Percentiles rank a stretch among this genome's conserved stretches.
These are phyloP conservation scores for Aspidiotus rigidus DNA, from an alignment of 2,888 invertebrate genomes.

Conservation along the genomic window DNA sequence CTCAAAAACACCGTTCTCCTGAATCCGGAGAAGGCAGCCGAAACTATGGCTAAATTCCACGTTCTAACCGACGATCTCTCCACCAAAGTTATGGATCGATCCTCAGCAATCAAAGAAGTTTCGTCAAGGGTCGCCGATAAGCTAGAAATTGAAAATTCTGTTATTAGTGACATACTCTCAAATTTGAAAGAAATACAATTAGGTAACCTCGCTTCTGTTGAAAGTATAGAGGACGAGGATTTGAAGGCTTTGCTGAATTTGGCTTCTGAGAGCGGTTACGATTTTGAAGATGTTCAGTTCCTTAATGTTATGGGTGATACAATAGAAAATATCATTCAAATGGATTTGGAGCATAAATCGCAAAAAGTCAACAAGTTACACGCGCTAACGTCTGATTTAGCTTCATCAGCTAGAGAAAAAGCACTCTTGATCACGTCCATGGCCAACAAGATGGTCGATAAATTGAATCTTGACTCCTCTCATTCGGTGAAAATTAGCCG, in stretches of 20 bases:
- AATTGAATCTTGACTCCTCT: slow-evolving; percentile 43
- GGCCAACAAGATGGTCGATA: slow-evolving; percentile 40
- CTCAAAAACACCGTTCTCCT: background rate
- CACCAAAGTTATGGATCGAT: background rate
- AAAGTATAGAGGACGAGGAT: slow-evolving; percentile 37
- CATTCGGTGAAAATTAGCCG: slow-evolving; percentile 46
- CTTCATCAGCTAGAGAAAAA: background rate
- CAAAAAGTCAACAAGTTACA: slow-evolving; percentile 6
- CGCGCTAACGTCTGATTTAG: slow-evolving; percentile 3
- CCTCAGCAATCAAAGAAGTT: background rate
- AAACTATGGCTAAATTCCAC: slow-evolving; percentile 1
- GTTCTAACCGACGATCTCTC: slow-evolving; percentile 1
- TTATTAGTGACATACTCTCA: background rate
- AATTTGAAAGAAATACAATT: background rate
- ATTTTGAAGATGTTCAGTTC: background rate
- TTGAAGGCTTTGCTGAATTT: slow-evolving; percentile 17
- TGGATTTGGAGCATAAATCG: slow-evolving; percentile 6
- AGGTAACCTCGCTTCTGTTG: slow-evolving; percentile 47
- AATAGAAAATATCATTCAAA: slow-evolving; percentile 9
- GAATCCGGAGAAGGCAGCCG: background rate
- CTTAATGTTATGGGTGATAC: slow-evolving; percentile 9
- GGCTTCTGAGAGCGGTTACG: background rate
- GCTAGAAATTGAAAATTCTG: background rate
- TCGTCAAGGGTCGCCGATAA: background rate
- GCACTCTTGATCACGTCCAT: slow-evolving; percentile 42